Conservation (phyloP, 2,113 vertebrate genomes). For the Lates calcarifer region DNA sequence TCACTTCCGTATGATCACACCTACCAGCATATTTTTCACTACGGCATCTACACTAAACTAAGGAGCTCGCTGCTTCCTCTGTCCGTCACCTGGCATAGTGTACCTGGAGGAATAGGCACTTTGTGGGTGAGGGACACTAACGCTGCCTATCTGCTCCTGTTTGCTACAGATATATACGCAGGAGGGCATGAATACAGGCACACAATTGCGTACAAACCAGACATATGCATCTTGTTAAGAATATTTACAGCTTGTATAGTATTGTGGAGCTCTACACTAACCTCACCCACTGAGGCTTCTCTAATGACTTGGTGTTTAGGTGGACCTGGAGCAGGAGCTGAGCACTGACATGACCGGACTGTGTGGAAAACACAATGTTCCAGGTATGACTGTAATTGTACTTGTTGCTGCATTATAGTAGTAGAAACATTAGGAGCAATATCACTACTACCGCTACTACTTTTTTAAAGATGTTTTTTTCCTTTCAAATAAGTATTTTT, state of each 20-base stretch:
- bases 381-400: slow-evolving; percentile 34
- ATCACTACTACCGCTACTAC: too few species aligned
- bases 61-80: slow-evolving; percentile 77
- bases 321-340: slow-evolving; percentile 74
- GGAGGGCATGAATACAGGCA: background rate
- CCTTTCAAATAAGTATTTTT: too few species aligned
- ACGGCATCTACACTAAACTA: slow-evolving; percentile 79
- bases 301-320: slow-evolving; percentile 54
- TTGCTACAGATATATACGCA: too few species aligned
- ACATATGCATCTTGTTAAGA: background rate
- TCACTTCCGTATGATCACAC: slow-evolving; percentile 82
- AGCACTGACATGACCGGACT: slow-evolving; percentile 72
- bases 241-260: background rate
- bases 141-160: background rate
- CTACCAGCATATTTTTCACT: slow-evolving; percentile 79
- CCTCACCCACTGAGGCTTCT: background rate
- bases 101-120: slow-evolving; percentile 65
- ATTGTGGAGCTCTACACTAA: background rate
- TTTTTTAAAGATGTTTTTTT: too few species aligned
- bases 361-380: slow-evolving; percentile 64
- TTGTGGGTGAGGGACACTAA: slow-evolving; percentile 74
- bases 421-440: background rate
- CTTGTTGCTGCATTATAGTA: background rate
- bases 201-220: background rate
- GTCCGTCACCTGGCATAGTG: slow-evolving; percentile 78